Evolutionary conservation across 2,888 invertebrate species (phyloP).

Genomic region (Frankliniella intonsa): DNA sequence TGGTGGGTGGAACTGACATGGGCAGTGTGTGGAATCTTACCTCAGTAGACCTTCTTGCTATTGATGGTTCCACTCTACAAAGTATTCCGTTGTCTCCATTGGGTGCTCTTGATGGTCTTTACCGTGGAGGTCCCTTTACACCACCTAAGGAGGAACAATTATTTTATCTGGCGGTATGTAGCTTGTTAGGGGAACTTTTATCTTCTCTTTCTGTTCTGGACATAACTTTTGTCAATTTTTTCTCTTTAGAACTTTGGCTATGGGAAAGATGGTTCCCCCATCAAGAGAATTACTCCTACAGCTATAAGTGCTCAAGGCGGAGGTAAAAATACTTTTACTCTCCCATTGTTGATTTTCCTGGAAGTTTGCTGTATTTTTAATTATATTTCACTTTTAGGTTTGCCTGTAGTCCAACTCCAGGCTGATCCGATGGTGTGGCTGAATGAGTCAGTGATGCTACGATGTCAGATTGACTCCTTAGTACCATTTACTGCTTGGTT

Average conservation of each 20-base stretch:
- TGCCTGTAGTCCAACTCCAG: constrained; percentile 53
- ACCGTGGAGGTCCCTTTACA: constrained; percentile 55
- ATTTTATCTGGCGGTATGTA: constrained; percentile 61
- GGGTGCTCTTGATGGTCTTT: constrained; percentile 43
- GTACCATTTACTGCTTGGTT: constrained; percentile 59
- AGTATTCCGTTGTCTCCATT: constrained; percentile 38
- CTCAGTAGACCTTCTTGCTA: constrained; percentile 39
- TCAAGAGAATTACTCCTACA: constrained; percentile 60
- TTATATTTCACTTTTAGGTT: constrained; percentile 45
- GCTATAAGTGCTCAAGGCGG: constrained; percentile 60
- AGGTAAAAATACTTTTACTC: constrained; percentile 44
- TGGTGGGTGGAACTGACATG: constrained; percentile 41
- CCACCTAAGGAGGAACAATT: constrained; percentile 55
- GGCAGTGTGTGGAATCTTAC: constrained; percentile 41
- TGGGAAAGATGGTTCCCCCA: constrained; percentile 56
- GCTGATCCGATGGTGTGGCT: constrained; percentile 45
- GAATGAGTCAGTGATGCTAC: constrained; percentile 51
- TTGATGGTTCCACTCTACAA: constrained; percentile 38
- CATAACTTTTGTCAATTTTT: constrained; percentile 28
- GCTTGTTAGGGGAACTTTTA: constrained; percentile 27
- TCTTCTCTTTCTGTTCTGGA: background rate
- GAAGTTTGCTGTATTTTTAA: constrained; percentile 28
- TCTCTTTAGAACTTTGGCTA: constrained; percentile 56
- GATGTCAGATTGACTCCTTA: constrained; percentile 58
- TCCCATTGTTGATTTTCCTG: background rate